Evolutionary conservation across 2,113 vertebrate genomes (phyloP).

Genomic region (Aix galericulata): DNA sequence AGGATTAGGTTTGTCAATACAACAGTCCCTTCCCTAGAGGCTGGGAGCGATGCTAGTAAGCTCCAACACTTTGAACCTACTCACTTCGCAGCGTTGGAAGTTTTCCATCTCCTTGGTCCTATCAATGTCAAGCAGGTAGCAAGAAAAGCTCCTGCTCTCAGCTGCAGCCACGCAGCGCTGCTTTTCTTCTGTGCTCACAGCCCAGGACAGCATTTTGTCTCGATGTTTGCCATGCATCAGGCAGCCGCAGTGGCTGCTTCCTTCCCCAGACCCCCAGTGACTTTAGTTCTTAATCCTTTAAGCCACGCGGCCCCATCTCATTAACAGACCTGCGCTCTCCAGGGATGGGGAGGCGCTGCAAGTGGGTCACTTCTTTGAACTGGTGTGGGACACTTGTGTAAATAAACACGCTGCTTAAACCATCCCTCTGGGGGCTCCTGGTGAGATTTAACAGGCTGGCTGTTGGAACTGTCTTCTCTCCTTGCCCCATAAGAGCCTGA

Average conservation of each 20-base stretch:
- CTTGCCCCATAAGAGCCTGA: background rate
- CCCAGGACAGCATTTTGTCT: background rate
- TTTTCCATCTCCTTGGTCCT: background rate
- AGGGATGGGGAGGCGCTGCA: background rate
- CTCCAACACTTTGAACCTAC: fast-evolving
- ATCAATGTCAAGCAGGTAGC: fast-evolving
- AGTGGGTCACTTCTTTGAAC: constrained; percentile 16
- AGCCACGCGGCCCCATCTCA: constrained; percentile 26
- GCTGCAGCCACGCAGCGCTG: fast-evolving
- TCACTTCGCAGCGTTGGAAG: fast-evolving
- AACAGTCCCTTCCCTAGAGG: background rate
- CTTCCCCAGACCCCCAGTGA: background rate
- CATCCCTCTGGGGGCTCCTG: background rate
- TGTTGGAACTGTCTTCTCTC: background rate
- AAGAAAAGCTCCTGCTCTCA: background rate
- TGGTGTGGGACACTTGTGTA: background rate
- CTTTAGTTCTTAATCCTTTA: constrained; percentile 49
- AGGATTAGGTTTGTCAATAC: fast-evolving
- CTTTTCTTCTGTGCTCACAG: background rate
- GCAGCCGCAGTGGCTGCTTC: background rate
- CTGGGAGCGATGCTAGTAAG: fast-evolving
- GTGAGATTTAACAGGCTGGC: background rate
- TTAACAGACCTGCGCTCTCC: background rate
- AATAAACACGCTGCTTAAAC: background rate
- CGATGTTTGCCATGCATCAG: background rate